Percentiles rank a stretch among this genome's conserved stretches.
phyloP scores from a whole-genome alignment of 2,888 invertebrate species.

The Dryococelus australis region DNA sequence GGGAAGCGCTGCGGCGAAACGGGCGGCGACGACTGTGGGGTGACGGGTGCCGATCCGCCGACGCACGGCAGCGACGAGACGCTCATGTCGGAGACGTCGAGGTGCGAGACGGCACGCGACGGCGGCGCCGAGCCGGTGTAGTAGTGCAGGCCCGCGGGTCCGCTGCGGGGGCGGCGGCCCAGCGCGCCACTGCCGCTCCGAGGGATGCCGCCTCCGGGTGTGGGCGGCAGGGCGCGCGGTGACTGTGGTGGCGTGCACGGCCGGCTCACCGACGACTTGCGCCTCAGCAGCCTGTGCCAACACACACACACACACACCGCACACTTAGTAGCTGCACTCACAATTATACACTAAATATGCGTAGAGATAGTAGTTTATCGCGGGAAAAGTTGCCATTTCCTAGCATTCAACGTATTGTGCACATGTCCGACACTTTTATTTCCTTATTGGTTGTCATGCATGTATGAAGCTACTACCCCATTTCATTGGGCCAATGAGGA shows the following conservation, averaged over 20 bases:
- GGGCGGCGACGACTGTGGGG: slow-evolving; percentile 78
- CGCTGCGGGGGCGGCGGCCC: slow-evolving; percentile 73
- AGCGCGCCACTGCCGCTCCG: slow-evolving; percentile 43
- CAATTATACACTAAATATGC: too few species aligned
- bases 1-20: slow-evolving; percentile 75
- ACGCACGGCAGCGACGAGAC: slow-evolving; percentile 61
- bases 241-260: slow-evolving; percentile 55
- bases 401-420: too few species aligned
- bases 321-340: too few species aligned
- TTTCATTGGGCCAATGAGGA: too few species aligned
- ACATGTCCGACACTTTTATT: too few species aligned
- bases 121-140: slow-evolving; percentile 66
- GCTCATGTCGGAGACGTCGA: slow-evolving; percentile 45
- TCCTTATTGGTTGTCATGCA: too few species aligned
- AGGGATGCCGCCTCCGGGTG: slow-evolving; percentile 52
- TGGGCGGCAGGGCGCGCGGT: slow-evolving; percentile 51
- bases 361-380: too few species aligned
- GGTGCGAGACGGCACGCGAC: slow-evolving; percentile 49
- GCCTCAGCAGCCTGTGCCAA: slow-evolving; percentile 53
- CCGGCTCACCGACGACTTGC: slow-evolving; percentile 59
- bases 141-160: slow-evolving; percentile 79
- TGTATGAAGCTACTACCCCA: too few species aligned
- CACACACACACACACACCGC: slow-evolving; percentile 25
- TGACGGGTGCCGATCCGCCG: slow-evolving; percentile 70
- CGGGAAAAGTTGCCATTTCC: too few species aligned